Percentiles rank a stretch among this genome's conserved stretches.
Conservation (phyloP, 2,113 vertebrate species). For the Agapornis roseicollis region DNA sequence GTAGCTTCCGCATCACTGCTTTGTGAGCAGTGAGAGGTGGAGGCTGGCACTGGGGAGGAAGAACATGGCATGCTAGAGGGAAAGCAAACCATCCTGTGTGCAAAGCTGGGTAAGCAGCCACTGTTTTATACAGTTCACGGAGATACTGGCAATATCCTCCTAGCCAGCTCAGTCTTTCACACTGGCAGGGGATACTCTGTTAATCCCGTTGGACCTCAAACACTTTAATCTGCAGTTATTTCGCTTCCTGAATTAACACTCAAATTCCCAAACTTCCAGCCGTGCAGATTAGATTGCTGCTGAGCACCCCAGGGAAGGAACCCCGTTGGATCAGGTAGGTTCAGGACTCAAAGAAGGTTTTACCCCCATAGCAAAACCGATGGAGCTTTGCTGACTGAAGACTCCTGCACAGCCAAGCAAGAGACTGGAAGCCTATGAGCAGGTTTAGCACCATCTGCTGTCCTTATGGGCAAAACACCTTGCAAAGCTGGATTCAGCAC, state of each 20-base stretch:
- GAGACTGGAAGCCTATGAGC: background rate
- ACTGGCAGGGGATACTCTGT: background rate
- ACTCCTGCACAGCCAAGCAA: background rate
- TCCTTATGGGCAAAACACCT: conserved; percentile 18
- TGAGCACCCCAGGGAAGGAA: background rate
- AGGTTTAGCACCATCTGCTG: conserved; percentile 64
- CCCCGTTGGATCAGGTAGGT: background rate
- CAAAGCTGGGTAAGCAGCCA: conserved; percentile 18
- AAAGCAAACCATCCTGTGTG: background rate
- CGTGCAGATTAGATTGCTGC: background rate
- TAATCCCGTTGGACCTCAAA: background rate
- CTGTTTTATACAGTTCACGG: background rate
- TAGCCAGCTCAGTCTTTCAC: background rate
- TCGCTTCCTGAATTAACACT: background rate
- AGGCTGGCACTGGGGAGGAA: background rate
- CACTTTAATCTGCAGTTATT: background rate
- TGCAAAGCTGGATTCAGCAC: background rate
- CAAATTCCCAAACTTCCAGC: background rate
- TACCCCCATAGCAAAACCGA: background rate
- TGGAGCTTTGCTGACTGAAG: background rate
- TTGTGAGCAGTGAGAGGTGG: background rate
- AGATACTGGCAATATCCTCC: background rate
- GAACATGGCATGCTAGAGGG: background rate
- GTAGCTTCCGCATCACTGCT: accelerated
- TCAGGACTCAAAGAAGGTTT: background rate